These are phyloP conservation scores for Lethocerus indicus DNA, from an alignment of 1,140 invertebrate genomes.

Conservation along the genomic window DNA sequence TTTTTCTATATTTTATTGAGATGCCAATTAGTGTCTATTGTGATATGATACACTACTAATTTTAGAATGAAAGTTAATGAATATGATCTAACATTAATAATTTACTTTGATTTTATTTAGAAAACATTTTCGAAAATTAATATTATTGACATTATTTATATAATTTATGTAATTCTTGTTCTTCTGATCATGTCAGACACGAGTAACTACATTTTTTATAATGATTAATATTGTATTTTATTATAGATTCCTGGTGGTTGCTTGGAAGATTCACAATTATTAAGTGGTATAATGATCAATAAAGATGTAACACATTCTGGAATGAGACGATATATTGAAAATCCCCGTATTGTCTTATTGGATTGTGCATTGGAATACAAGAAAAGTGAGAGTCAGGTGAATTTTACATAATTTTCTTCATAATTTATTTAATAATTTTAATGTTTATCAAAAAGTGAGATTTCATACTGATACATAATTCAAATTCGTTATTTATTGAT, in stretches of 20 bases:
- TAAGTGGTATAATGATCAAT: constrained; percentile 94
- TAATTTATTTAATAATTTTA: background rate
- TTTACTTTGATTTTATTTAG: background rate
- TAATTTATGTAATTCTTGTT: too few species aligned
- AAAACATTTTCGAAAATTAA: background rate
- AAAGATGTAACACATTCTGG: constrained; percentile 98
- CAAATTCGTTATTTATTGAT: background rate
- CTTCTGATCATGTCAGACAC: too few species aligned
- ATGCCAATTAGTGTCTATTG: too few species aligned
- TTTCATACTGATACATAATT: background rate
- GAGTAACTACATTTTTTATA: background rate
- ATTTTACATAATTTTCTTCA: background rate
- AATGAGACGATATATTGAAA: constrained; percentile 89
- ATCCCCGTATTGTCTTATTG: constrained; percentile 85
- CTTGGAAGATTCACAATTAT: constrained; percentile 88
- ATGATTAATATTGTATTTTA: background rate
- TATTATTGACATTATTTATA: too few species aligned
- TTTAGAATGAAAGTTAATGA: too few species aligned
- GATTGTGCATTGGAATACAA: constrained; percentile 98
- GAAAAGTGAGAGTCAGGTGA: constrained; percentile 81
- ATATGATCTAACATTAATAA: too few species aligned
- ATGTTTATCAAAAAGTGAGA: background rate
- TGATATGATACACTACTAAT: too few species aligned
- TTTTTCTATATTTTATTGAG: too few species aligned
- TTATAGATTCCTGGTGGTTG: constrained; percentile 63